These are phyloP conservation scores for Netelia virgata DNA, from an alignment of 2,888 invertebrate species.

Conservation along the genomic window DNA sequence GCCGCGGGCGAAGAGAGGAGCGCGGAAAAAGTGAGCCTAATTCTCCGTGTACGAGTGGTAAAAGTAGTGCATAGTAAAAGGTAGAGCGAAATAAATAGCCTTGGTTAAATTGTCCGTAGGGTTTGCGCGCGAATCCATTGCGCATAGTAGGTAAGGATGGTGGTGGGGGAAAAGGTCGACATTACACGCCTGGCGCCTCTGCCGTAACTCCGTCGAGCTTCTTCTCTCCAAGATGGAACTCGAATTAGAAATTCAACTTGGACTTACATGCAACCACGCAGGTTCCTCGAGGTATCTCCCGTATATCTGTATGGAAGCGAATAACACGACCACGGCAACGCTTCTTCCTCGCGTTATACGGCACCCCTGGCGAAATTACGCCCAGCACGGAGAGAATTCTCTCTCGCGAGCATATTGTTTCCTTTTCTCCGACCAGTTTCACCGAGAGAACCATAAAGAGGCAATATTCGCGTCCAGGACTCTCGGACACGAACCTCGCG, in stretches of 20 bases:
- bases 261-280: constrained; percentile 43
- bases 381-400: constrained; percentile 34
- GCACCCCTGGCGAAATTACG: constrained; percentile 46
- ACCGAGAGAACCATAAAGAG: background rate
- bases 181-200: constrained; percentile 48
- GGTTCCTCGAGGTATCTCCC: background rate
- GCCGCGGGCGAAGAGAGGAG: constrained; percentile 1
- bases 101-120: constrained; percentile 64
- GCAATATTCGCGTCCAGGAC: constrained; percentile 39
- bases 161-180: constrained; percentile 11
- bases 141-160: constrained; percentile 16
- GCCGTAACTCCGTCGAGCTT: constrained; percentile 47
- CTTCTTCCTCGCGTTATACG: background rate
- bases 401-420: constrained; percentile 52
- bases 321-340: constrained; percentile 63
- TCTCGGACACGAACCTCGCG: constrained; percentile 18
- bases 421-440: constrained; percentile 30
- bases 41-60: constrained; percentile 6
- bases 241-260: constrained; percentile 64
- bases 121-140: constrained; percentile 37
- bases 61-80: constrained; percentile 33
- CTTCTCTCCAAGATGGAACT: constrained; percentile 54
- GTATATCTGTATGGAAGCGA: background rate
- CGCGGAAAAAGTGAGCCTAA: constrained; percentile 32
- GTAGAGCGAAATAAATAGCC: constrained; percentile 60